Conservation (phyloP, 2,113 vertebrate genomes). For the Spilogale gracilis region DNA sequence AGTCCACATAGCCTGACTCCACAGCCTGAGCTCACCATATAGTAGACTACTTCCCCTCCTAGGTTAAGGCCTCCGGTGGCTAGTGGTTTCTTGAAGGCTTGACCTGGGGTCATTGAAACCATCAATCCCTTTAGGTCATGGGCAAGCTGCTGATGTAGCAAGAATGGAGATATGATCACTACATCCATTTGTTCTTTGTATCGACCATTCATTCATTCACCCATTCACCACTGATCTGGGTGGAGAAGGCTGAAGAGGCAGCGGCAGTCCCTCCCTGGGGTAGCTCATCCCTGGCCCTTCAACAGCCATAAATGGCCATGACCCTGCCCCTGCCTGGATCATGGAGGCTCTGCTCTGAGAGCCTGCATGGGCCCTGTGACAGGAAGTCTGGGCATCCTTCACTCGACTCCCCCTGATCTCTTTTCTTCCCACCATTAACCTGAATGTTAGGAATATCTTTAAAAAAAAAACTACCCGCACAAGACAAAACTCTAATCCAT, state of each 20-base stretch:
- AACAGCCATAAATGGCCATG: background rate
- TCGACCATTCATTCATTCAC: background rate
- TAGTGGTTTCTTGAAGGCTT: background rate
- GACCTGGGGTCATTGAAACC: background rate
- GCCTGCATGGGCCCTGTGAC: fast-evolving
- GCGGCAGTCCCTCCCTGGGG: background rate
- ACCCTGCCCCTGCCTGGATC: background rate
- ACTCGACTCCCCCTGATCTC: fast-evolving
- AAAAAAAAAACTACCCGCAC: background rate
- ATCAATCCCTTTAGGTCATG: background rate
- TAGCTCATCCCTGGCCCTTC: background rate
- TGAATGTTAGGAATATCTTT: background rate
- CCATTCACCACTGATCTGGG: background rate
- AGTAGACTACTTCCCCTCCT: background rate
- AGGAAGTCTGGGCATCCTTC: background rate
- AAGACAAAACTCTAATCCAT: constrained; percentile 56
- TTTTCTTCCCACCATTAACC: background rate
- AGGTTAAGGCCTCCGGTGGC: background rate
- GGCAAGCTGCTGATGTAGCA: background rate
- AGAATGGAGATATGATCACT: background rate
- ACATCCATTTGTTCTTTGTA: background rate
- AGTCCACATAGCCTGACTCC: background rate
- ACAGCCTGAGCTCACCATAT: background rate
- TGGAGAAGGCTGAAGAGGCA: fast-evolving
- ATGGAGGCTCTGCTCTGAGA: background rate